These are phyloP conservation scores for Nemopilema nomurai DNA, from an alignment of 30 jellyfish, hydroid and myxozoan genomes.

Conservation along the genomic window DNA sequence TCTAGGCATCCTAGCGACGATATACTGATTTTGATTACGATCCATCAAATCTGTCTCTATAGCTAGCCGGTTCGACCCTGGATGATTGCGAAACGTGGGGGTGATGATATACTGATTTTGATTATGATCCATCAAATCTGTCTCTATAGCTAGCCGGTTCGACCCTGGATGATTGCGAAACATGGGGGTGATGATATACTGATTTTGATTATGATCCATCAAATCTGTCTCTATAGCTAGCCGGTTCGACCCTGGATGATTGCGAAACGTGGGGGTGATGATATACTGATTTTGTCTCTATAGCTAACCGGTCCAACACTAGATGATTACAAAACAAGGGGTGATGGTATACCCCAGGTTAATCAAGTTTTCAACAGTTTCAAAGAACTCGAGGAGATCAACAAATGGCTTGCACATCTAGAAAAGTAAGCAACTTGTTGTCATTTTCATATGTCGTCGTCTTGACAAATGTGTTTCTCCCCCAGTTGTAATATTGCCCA, in stretches of 20 bases:
- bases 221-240: slow-evolving; percentile 2
- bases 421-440: slow-evolving; percentile 9
- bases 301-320: slow-evolving; percentile 61
- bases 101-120: no score
- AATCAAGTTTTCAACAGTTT: slow-evolving; percentile 17
- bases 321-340: slow-evolving; percentile 26
- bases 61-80: no score
- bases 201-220: neutral
- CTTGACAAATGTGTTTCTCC: neutral
- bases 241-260: slow-evolving; percentile 63
- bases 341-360: slow-evolving; percentile 22
- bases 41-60: no score
- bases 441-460: no score
- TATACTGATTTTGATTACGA: no score
- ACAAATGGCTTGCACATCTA: slow-evolving; percentile 28
- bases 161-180: no score
- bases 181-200: neutral
- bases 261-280: neutral
- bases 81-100: neutral
- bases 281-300: neutral
- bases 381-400: neutral
- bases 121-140: no score
- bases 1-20: no score
- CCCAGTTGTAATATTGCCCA: neutral
- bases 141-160: no score